Evolutionary conservation across 2,888 invertebrate species (phyloP), one percentile per base, ranked within the genome.

Genomic region (Sinohyriopsis cumingii): DNA sequence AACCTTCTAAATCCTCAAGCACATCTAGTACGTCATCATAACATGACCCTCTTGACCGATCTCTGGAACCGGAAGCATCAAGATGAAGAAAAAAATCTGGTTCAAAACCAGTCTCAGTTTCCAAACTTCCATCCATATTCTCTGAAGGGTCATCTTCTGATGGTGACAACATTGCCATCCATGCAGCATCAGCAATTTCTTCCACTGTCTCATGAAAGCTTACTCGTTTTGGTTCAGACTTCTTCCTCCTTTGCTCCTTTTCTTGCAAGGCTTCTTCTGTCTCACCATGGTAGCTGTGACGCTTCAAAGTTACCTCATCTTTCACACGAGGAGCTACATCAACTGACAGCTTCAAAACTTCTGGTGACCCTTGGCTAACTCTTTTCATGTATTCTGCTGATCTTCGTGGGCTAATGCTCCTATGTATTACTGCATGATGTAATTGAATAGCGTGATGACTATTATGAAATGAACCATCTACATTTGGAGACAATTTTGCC

Each of bases 151-250:
- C 45, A 45, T 45, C 45, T 45, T 45, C 45, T 45, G 45, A 12
- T 12, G 45, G 45, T 12, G 45, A 45, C 45, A 45, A 15, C 45
- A 45, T 45, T 45, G 45, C 45, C 45, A 45, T 45, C 45, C 45
- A 45, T 15, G 72, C 67, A 57, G 74, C 76, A 28, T 75, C 67
- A 33, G 73, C 71, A 53, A 76, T 78, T 68, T 78, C 78, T 67
- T 75, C 76, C 59, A 77, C 77, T 28, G 75, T 77, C 67, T 83
- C 84, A 70, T 84, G 84, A 76, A 82, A 84, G 69, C 84, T 84
- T 20, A 84, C 84, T 22, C 84, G 75, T 60, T 84, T 84, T 12
- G 75, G 73, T 65, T 81, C 81, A 61, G 75, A 24, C 25, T 69
- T 59, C 61, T 77, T 77, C 63, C 75, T 67, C 53, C 63, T 68